Conservation (phyloP, 2,797 vertebrate species). For the Sciaenops ocellatus region DNA sequence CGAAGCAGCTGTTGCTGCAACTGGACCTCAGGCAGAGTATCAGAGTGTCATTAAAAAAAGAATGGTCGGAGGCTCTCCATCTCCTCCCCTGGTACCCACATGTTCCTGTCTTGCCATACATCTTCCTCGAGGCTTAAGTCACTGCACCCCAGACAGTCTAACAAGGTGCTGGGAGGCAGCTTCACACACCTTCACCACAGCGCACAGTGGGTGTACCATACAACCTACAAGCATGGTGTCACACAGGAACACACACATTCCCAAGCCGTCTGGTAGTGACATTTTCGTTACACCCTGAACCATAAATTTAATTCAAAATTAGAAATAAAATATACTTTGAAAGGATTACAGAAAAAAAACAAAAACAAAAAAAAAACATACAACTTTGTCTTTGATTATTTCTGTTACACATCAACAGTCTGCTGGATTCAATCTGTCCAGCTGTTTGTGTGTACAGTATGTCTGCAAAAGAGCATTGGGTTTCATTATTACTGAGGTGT, state of each 20-base stretch:
- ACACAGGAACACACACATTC: constrained; percentile 31
- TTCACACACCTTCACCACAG: constrained; percentile 65
- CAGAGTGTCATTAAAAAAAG: constrained; percentile 76
- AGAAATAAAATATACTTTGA: not conserved
- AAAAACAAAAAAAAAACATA: too few relatives aligned
- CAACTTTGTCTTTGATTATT: constrained; percentile 17
- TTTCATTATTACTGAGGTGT: constrained; percentile 40
- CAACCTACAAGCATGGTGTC: constrained; percentile 38
- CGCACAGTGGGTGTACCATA: constrained; percentile 23
- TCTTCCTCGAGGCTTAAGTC: constrained; percentile 80
- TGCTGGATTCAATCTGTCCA: constrained; percentile 34
- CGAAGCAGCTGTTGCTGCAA: constrained; percentile 79
- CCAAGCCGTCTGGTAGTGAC: not conserved
- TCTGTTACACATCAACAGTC: constrained; percentile 36
- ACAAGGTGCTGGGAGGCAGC: constrained; percentile 78
- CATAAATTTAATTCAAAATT: not conserved
- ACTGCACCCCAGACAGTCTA: constrained; percentile 72
- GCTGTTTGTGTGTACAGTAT: constrained; percentile 14
- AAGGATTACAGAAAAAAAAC: not conserved
- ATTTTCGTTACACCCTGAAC: constrained; percentile 4
- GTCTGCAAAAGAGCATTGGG: constrained; percentile 34
- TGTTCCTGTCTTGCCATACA: constrained; percentile 78
- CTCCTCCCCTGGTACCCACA: constrained; percentile 73
- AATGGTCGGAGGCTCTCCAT: constrained; percentile 74
- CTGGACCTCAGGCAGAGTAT: constrained; percentile 79